A percentile compares a stretch with the other conserved stretches of the same genome.
These are phyloP conservation scores for Zelostemma sp. DNA, from an alignment of 1,140 invertebrate species.

Conservation along the genomic window DNA sequence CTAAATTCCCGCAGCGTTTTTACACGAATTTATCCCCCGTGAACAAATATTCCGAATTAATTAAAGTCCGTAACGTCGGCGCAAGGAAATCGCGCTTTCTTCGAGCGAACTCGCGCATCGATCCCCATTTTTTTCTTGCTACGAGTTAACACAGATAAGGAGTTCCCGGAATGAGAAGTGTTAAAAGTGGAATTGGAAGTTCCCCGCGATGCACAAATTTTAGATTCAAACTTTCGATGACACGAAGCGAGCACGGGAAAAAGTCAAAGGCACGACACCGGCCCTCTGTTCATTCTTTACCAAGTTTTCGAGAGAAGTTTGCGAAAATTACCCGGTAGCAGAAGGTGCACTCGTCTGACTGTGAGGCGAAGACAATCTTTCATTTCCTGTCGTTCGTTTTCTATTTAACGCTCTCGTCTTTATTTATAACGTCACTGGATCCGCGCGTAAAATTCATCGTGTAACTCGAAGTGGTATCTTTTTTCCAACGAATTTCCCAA, in stretches of 20 bases:
- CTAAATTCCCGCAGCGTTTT: slow-evolving; percentile 42
- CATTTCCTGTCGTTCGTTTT: slow-evolving; percentile 35
- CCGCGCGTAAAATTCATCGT: too few relatives aligned
- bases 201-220: slow-evolving; percentile 37
- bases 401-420: slow-evolving; percentile 24
- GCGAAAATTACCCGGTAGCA: slow-evolving; percentile 52
- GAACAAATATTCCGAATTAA: slow-evolving; percentile 28
- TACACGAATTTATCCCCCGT: slow-evolving; percentile 10
- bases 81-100: neutral
- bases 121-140: neutral
- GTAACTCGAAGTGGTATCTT: too few relatives aligned
- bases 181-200: slow-evolving; percentile 28
- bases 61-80: neutral
- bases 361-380: slow-evolving; percentile 47
- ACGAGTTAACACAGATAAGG: too few relatives aligned
- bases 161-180: slow-evolving; percentile 1
- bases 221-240: slow-evolving; percentile 45
- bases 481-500: neutral
- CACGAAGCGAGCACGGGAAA: slow-evolving; percentile 31
- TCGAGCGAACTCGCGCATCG: neutral
- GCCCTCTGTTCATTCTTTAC: slow-evolving; percentile 43
- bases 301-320: slow-evolving; percentile 44
- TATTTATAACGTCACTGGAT: neutral
- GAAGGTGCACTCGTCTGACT: slow-evolving; percentile 49
- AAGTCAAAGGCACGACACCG: slow-evolving; percentile 41